Conservation (phyloP, 1,140 invertebrate genomes). For the Mylabris phalerata region DNA sequence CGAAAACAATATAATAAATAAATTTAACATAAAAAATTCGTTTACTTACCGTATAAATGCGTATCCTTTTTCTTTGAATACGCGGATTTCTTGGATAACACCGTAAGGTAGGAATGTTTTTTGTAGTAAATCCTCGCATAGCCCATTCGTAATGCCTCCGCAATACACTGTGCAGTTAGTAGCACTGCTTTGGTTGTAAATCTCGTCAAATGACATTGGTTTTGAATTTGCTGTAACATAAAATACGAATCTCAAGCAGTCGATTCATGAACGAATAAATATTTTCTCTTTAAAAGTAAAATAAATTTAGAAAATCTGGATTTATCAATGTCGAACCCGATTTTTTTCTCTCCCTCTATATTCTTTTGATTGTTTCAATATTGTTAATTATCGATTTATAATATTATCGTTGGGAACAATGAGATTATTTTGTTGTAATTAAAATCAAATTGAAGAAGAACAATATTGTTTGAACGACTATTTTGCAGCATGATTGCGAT, state of each 20-base stretch:
- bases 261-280: too few relatives aligned
- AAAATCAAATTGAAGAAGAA: too few relatives aligned
- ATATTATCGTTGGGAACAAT: too few relatives aligned
- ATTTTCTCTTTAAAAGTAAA: too few relatives aligned
- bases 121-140: slow-evolving; percentile 93
- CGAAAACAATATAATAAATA: slow-evolving; percentile 30
- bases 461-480: not conserved
- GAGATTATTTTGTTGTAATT: too few relatives aligned
- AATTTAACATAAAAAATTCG: too few relatives aligned
- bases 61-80: slow-evolving; percentile 99
- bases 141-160: slow-evolving; percentile 88
- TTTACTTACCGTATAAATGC: slow-evolving; percentile 77
- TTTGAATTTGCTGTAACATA: slow-evolving; percentile 42
- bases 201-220: slow-evolving; percentile 62
- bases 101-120: slow-evolving; percentile 92
- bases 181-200: slow-evolving; percentile 95
- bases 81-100: slow-evolving; percentile 91
- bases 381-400: too few relatives aligned
- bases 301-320: too few relatives aligned
- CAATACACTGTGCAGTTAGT: slow-evolving; percentile 99
- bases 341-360: too few relatives aligned
- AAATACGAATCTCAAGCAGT: not conserved
- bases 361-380: too few relatives aligned
- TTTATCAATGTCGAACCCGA: too few relatives aligned
- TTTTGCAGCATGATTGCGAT: slow-evolving; percentile 19